Base-by-base conservation (phyloP, 2,797 vertebrate species). In the Taeniopygia guttata region DNA sequence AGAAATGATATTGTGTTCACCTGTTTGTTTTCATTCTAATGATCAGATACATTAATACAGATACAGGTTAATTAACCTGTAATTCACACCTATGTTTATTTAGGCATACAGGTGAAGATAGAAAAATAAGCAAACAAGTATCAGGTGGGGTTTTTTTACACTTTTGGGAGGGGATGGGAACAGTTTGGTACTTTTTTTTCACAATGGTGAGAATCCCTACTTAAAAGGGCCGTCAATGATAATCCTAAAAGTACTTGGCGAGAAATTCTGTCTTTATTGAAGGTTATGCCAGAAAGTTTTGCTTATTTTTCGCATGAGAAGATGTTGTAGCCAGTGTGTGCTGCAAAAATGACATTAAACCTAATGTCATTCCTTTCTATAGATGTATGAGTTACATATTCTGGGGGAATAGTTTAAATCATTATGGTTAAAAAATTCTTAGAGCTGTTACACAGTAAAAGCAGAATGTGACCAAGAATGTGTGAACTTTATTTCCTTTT, bases 161-260 rank as follows among this genome's bases (percentile, higher is more conserved):
- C 9, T 86, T 64, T 86, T 54, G 16, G 1, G 7, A 49, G 32
- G 4, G 6, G 2, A 30, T 40, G 11, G 11, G n/a, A n/a, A 51
- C 11, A 0, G 1, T 32, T 70, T 30, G 13, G 13, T 10, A 4
- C 7, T 4, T 4, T 48, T 40, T 49, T 40, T 16, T 17, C 0
- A 4, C 21, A 16, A 10, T 36, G 9, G 2, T 59, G 59, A 55
- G 23, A 70, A 62, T 30, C 10, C 2, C 7, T 48, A 3, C 19
- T 43, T 73, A 36, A 63, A 56, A 16, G 11, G 17, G 3, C 4
- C 40, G 14, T 52, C 40, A 36, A 4, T n/a, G 5, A 48, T 13
- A 62, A 15, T 78, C 0, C 0, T 58, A 32, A 25, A 72, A 59
- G 18, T 46, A 51, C 5, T 26, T 51, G 5, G 5, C 7, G 63